Percentiles rank a stretch among this genome's conserved stretches.
These are phyloP conservation scores for Caenorhabditis remanei DNA, from an alignment of 1,140 invertebrate species.

Conservation along the genomic window DNA sequence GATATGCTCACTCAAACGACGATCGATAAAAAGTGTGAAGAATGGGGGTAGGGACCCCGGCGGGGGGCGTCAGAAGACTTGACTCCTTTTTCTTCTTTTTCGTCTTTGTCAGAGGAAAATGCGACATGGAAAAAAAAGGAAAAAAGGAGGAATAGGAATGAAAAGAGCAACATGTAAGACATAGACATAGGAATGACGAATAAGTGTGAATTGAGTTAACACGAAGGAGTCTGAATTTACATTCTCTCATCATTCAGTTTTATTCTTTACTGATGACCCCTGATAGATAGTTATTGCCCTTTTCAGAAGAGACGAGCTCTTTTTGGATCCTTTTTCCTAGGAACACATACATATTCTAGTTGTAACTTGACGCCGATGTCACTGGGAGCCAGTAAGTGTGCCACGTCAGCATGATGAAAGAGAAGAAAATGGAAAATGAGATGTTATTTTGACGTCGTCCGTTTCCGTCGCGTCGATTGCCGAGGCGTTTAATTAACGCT, in stretches of 20 bases:
- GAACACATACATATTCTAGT: conserved; percentile 52
- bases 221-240: not conserved
- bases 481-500: conserved; percentile 53
- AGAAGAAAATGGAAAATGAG: conserved; percentile 35
- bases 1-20: conserved; percentile 47
- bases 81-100: conserved; percentile 41
- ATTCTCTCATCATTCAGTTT: not conserved
- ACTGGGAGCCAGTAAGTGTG: not conserved
- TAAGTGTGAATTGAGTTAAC: conserved; percentile 44
- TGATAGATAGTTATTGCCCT: not conserved
- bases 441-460: conserved; percentile 54
- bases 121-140: conserved; percentile 28
- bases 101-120: conserved; percentile 21
- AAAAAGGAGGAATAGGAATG: not conserved
- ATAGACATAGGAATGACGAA: not conserved
- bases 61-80: conserved; percentile 49
- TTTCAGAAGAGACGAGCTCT: not conserved
- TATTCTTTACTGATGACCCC: not conserved
- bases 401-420: conserved; percentile 42
- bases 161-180: conserved; percentile 26
- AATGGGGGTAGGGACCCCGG: not conserved
- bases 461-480: conserved; percentile 15
- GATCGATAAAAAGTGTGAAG: conserved; percentile 55
- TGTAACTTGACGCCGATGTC: conserved; percentile 43
- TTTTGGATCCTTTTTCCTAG: not conserved